phyloP scores from a whole-genome alignment of 2,113 vertebrate species.

The Eulemur rufifrons region DNA sequence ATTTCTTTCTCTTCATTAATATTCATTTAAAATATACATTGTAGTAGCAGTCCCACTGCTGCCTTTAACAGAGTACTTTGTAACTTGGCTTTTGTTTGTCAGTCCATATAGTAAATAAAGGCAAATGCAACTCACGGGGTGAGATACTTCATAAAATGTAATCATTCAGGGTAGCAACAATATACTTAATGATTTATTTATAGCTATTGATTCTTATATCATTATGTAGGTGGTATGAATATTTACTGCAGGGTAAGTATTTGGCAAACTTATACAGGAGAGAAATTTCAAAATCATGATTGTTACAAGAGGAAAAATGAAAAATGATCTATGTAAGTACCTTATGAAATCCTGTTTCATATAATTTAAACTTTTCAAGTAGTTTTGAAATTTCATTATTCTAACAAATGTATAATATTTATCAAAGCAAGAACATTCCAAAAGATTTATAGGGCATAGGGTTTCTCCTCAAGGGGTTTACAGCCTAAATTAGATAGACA shows the following conservation, averaged over 20 bases:
- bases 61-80: constrained; percentile 34
- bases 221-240: constrained; percentile 41
- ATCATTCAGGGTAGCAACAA: constrained; percentile 41
- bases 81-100: constrained; percentile 42
- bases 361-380: constrained; percentile 37
- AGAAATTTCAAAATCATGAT: constrained; percentile 53
- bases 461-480: not conserved
- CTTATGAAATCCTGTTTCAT: constrained; percentile 26
- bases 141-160: constrained; percentile 45
- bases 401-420: constrained; percentile 36
- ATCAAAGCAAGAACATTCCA: constrained; percentile 15
- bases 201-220: constrained; percentile 28
- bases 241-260: constrained; percentile 34
- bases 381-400: constrained; percentile 48
- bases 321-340: constrained; percentile 37
- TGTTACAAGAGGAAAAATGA: constrained; percentile 17
- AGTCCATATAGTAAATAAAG: constrained; percentile 49
- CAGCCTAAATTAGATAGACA: not conserved
- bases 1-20: constrained; percentile 52
- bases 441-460: not conserved
- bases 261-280: constrained; percentile 47
- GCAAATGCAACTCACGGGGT: constrained; percentile 17
- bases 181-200: constrained; percentile 55
- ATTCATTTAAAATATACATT: constrained; percentile 49
- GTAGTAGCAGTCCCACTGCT: not conserved